phyloP scores from a whole-genome alignment of 2,888 invertebrate species.

The Punctoribates punctum region DNA sequence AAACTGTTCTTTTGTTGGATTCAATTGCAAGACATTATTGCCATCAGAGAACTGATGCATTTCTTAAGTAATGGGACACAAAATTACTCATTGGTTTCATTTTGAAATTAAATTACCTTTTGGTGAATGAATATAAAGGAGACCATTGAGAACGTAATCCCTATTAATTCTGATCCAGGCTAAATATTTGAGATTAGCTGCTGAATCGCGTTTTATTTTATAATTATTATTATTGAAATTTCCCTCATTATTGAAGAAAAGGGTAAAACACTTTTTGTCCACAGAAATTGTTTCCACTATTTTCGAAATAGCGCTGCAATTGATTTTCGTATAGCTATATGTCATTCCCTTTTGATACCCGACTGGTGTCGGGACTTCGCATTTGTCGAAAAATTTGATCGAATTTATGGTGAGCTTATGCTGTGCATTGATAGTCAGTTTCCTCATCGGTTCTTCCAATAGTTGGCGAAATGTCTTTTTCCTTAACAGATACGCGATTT shows the following conservation, averaged over 20 bases:
- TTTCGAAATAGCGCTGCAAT: constrained; percentile 28
- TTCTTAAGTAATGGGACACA: constrained; percentile 12
- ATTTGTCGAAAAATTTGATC: constrained; percentile 28
- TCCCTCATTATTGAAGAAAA: constrained; percentile 22
- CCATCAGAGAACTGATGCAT: constrained; percentile 37
- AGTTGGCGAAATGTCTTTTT: constrained; percentile 29
- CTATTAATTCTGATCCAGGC: constrained; percentile 40
- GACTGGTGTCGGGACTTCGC: constrained; percentile 40
- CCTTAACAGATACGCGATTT: constrained; percentile 31
- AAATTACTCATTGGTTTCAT: neutral
- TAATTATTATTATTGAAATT: constrained; percentile 26
- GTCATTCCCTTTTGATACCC: constrained; percentile 29
- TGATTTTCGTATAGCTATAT: constrained; percentile 28
- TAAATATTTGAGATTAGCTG: constrained; percentile 40
- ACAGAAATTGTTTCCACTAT: constrained; percentile 35
- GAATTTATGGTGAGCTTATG: constrained; percentile 31
- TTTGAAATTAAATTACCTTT: constrained; percentile 30
- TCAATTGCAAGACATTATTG: constrained; percentile 34
- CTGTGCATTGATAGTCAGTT: constrained; percentile 29
- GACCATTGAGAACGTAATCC: constrained; percentile 39
- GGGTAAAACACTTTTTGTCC: constrained; percentile 39
- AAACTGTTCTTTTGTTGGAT: constrained; percentile 37
- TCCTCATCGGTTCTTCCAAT: constrained; percentile 8
- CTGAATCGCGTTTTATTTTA: constrained; percentile 37
- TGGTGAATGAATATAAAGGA: constrained; percentile 39